These are phyloP conservation scores for Deilephila elpenor DNA, from an alignment of 2,888 invertebrate genomes.

Conservation along the genomic window DNA sequence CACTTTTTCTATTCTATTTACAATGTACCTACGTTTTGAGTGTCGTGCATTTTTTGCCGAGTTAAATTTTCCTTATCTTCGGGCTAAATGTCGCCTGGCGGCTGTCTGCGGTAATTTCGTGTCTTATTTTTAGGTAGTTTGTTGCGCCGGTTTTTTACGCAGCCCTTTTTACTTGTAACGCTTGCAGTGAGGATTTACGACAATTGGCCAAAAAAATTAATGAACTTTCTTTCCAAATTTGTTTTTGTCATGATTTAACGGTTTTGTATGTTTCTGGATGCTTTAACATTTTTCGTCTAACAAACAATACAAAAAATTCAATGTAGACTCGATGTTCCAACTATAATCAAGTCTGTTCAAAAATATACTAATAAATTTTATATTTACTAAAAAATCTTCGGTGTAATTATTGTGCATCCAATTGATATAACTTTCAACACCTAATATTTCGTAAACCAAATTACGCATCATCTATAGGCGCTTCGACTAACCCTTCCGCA, in stretches of 20 bases:
- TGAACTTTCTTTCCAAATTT: constrained; percentile 14
- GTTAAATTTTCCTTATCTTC: constrained; percentile 54
- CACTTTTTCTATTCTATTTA: constrained; percentile 51
- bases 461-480: too few relatives aligned
- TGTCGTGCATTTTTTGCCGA: constrained; percentile 52
- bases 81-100: constrained; percentile 48
- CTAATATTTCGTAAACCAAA: too few relatives aligned
- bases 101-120: constrained; percentile 51
- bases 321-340: neutral
- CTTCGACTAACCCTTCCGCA: too few relatives aligned
- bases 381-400: neutral
- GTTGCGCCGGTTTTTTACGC: constrained; percentile 42
- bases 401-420: too few relatives aligned
- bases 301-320: neutral
- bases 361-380: neutral
- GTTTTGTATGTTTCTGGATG: neutral
- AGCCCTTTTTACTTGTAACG: constrained; percentile 37
- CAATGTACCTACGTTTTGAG: constrained; percentile 45
- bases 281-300: neutral
- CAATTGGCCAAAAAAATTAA: constrained; percentile 1
- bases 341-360: neutral
- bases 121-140: constrained; percentile 42
- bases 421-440: too few relatives aligned
- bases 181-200: constrained; percentile 20
- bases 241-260: constrained; percentile 9